A percentile compares a stretch with the other conserved stretches of the same genome.
phyloP scores from a whole-genome alignment of 2,113 vertebrate genomes.

The Equus quagga region DNA sequence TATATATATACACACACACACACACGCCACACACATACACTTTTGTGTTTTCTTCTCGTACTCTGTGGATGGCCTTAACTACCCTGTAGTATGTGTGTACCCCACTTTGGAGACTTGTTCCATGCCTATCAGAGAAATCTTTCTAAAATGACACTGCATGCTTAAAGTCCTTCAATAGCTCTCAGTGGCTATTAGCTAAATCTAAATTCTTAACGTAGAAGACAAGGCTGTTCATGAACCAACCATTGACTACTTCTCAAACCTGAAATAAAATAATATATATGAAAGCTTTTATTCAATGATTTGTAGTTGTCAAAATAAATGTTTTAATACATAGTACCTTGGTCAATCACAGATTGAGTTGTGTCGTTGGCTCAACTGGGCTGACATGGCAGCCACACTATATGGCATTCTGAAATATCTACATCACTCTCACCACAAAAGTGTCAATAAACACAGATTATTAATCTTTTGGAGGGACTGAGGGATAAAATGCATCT shows the following conservation, averaged over 20 bases:
- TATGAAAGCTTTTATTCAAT: background rate
- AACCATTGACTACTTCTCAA: background rate
- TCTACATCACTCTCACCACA: background rate
- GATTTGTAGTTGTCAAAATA: background rate
- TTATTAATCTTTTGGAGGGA: background rate
- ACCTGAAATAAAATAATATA: background rate
- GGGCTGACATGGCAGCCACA: background rate
- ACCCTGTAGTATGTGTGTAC: accelerated
- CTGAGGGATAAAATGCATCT: background rate
- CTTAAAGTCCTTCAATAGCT: background rate
- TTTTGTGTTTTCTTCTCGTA: background rate
- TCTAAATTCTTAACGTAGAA: background rate
- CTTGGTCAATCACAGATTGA: background rate
- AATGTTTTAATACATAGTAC: background rate
- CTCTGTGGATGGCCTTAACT: background rate
- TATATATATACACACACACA: background rate
- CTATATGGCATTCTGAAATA: background rate
- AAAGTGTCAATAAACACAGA: background rate
- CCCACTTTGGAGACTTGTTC: background rate
- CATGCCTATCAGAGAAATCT: background rate
- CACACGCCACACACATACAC: background rate
- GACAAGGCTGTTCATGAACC: background rate
- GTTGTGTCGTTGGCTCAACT: background rate
- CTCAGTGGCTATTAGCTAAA: background rate
- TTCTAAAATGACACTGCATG: background rate